A percentile compares a stretch with the other conserved stretches of the same genome.
Evolutionary conservation across 2,797 vertebrate species (phyloP).

Genomic region (Sebastes jordani): DNA sequence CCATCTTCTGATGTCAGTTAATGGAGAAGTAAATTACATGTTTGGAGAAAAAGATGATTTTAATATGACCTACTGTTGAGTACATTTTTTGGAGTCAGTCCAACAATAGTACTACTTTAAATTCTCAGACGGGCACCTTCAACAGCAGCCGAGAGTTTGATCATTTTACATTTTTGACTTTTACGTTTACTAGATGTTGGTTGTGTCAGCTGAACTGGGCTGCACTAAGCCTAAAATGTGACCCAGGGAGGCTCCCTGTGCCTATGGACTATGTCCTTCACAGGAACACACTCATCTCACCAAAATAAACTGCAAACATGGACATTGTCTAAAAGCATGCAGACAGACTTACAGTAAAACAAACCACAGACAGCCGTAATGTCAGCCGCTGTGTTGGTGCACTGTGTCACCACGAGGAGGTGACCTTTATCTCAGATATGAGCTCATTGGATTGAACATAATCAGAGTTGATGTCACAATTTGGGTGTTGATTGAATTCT

Average conservation of each 20-base stretch:
- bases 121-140: too few species aligned
- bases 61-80: background rate
- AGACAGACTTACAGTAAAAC: constrained; percentile 19
- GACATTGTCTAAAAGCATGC: constrained; percentile 13
- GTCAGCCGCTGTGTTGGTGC: background rate
- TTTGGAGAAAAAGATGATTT: background rate
- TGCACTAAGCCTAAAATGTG: constrained; percentile 24
- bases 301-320: constrained; percentile 9
- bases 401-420: background rate
- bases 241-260: constrained; percentile 10
- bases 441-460: constrained; percentile 21
- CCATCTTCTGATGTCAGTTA: background rate
- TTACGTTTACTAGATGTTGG: background rate
- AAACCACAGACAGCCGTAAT: background rate
- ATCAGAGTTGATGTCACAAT: constrained; percentile 35
- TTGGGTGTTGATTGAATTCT: constrained; percentile 40
- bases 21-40: too few species aligned
- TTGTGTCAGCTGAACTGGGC: constrained; percentile 10
- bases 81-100: background rate
- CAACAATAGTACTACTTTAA: too few species aligned
- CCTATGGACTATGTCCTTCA: constrained; percentile 46
- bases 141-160: background rate
- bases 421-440: constrained; percentile 44
- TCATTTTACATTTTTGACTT: background rate
- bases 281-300: constrained; percentile 16